A percentile compares a stretch with the other conserved stretches of the same genome.
phyloP scores from a whole-genome alignment of 2,888 invertebrate genomes.

The Synergus japonicus region DNA sequence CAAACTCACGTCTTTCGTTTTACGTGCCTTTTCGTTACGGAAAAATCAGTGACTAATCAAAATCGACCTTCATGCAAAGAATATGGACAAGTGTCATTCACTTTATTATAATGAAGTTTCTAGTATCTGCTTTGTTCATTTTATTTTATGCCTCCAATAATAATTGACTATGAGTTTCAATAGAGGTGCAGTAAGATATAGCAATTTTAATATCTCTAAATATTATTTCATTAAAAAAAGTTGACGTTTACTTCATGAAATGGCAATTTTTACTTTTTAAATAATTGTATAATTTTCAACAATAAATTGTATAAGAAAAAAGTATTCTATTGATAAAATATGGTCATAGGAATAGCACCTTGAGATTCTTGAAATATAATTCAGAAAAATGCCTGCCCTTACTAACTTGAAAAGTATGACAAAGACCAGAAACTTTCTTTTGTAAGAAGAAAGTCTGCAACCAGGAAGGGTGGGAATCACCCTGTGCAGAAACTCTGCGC shows the following conservation, averaged over 20 bases:
- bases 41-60: background rate
- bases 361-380: conserved; percentile 12
- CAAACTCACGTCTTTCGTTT: background rate
- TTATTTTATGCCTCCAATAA: too few species aligned
- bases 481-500: background rate
- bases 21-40: background rate
- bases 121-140: too few species aligned
- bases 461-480: background rate
- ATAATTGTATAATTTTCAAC: background rate
- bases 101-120: background rate
- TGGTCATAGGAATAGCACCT: background rate
- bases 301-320: background rate
- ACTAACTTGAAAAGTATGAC: conserved; percentile 14
- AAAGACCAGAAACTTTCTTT: conserved; percentile 24
- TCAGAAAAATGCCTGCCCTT: conserved; percentile 23
- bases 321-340: conserved; percentile 8
- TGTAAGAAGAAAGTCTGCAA: conserved; percentile 20
- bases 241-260: too few species aligned
- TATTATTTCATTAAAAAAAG: too few species aligned
- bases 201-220: too few species aligned
- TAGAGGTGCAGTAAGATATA: too few species aligned
- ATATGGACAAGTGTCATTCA: background rate
- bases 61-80: background rate
- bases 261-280: too few species aligned
- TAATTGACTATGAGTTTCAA: too few species aligned